These are phyloP conservation scores for Axis porcinus DNA, from an alignment of 2,113 vertebrate species.

Conservation along the genomic window DNA sequence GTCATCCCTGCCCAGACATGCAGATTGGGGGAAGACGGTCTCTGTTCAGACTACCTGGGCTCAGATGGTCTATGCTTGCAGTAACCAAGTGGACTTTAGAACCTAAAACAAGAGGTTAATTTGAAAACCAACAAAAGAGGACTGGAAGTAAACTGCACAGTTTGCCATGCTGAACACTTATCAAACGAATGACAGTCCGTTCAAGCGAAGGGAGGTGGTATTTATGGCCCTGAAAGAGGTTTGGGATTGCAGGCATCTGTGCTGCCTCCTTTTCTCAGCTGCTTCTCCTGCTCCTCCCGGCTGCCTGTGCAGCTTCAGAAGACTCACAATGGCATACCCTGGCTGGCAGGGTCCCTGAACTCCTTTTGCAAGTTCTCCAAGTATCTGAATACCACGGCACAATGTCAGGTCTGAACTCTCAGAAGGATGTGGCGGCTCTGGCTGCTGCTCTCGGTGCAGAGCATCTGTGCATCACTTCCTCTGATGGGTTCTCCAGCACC, in stretches of 20 bases:
- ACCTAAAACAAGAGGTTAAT: conserved; percentile 22
- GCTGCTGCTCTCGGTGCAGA: background rate
- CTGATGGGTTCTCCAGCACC: background rate
- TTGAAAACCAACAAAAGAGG: background rate
- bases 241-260: background rate
- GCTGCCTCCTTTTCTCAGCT: background rate
- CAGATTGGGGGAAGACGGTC: background rate
- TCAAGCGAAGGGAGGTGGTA: background rate
- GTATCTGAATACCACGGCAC: background rate
- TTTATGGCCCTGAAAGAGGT: background rate
- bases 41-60: background rate
- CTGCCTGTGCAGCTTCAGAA: background rate
- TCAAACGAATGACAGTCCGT: background rate
- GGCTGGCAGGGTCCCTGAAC: background rate
- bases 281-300: background rate
- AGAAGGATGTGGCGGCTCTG: background rate
- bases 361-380: background rate
- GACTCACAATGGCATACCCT: background rate
- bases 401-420: background rate
- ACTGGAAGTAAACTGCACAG: background rate
- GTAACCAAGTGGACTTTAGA: background rate
- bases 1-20: background rate
- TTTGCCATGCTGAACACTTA: background rate
- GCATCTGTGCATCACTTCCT: background rate
- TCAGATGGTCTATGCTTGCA: background rate